Evolutionary conservation across 2,797 vertebrate genomes (phyloP), one percentile per base, ranked within the genome.

Genomic region (Enteromius mattozi): DNA sequence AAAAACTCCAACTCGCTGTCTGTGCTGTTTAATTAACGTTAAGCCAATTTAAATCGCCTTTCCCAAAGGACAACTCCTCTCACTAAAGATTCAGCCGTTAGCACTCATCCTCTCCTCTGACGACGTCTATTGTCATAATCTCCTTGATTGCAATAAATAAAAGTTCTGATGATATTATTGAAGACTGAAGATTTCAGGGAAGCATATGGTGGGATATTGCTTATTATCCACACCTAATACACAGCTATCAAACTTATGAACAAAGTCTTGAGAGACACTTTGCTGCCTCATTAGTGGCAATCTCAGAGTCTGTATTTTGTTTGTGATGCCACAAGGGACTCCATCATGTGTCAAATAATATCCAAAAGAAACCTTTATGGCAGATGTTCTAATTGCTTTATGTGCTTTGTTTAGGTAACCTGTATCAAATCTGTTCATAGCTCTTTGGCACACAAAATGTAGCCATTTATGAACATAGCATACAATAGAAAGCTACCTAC

Each of bases 1-100:
- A 63, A 63, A 61, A 77, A 80, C 63, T 83, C 63, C 70, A 84
- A 70, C 61, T 71, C 33, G 27, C 78, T 71, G 59, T 76, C 47
- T 75, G 37, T 56, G 24, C 37, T 37, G 70, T 84, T 84, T 84
- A 87, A 84, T 87, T 87, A 84, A 77, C 27, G 19, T 30, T 84
- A 47, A 87, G 68, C 81, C 71, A 68, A 51, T 84, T 80, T 80
- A 61, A 84, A 86, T 77, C 70, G 63, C 17, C 27, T 10, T n/a
- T 84, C 77, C 81, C 70, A 80, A 27, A 68, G 77, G 85, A 83
- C n/a, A 8, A 42, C 8, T 7, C 2, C n/a, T 83, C 17, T 63
- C 3, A 13, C 68, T 51, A 40, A 75, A 75, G 56, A 76, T 66
- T 74, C 35, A 65, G 49, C 49, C 35, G 30, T 56, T 45, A 61